These are phyloP conservation scores for Drosophila bocqueti DNA, from an alignment of 1,140 invertebrate genomes.

Conservation along the genomic window DNA sequence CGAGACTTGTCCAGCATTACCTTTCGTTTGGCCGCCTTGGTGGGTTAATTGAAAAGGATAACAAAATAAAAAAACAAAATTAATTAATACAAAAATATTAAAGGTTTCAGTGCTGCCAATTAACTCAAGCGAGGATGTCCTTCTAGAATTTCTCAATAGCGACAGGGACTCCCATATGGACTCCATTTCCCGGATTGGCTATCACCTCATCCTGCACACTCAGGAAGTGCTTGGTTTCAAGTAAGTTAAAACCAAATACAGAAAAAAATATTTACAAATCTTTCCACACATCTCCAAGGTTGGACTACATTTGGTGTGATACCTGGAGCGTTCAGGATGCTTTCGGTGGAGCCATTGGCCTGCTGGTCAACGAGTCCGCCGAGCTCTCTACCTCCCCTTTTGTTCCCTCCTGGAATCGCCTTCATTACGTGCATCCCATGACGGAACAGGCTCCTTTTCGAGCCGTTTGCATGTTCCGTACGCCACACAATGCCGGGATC, in stretches of 20 bases:
- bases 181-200: slow-evolving; percentile 64
- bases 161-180: slow-evolving; percentile 49
- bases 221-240: slow-evolving; percentile 64
- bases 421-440: slow-evolving; percentile 49
- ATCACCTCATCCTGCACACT: slow-evolving; percentile 45
- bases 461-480: slow-evolving; percentile 79
- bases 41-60: slow-evolving; percentile 6
- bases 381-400: slow-evolving; percentile 62
- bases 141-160: slow-evolving; percentile 50
- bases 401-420: slow-evolving; percentile 54
- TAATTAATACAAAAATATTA: neutral
- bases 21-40: slow-evolving; percentile 67
- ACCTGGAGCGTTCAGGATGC: slow-evolving; percentile 69
- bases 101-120: slow-evolving; percentile 58
- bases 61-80: neutral
- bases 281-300: slow-evolving; percentile 8
- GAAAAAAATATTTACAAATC: neutral
- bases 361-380: slow-evolving; percentile 50
- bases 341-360: slow-evolving; percentile 66
- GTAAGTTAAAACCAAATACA: slow-evolving; percentile 16
- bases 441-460: slow-evolving; percentile 60
- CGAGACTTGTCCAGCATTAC: slow-evolving; percentile 61
- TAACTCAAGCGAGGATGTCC: slow-evolving; percentile 25
- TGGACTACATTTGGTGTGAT: slow-evolving; percentile 46
- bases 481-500: slow-evolving; percentile 72